Evolutionary conservation across 2,113 vertebrate species (phyloP).

Genomic region (Electrona antarctica): DNA sequence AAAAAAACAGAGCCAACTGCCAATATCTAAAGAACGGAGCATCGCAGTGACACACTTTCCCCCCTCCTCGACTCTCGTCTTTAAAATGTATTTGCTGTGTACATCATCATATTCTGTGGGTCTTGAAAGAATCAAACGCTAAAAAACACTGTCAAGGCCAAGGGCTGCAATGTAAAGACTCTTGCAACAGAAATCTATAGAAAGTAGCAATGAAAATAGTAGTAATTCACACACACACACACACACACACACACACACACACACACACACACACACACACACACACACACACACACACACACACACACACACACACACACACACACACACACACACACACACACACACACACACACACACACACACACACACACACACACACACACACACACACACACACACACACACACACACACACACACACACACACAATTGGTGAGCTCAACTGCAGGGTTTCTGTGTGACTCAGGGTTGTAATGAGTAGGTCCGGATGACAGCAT

Average conservation of each 20-base stretch:
- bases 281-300: neutral
- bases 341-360: no score
- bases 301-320: neutral
- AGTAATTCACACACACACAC: neutral
- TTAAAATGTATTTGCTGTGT: no score
- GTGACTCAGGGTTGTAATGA: constrained; percentile 63
- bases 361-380: neutral
- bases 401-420: neutral
- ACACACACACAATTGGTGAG: constrained; percentile 24
- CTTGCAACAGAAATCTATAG: no score
- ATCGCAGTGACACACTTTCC: no score
- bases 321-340: neutral
- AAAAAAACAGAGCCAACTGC: no score
- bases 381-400: neutral
- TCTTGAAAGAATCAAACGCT: no score
- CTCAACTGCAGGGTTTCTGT: constrained; percentile 52
- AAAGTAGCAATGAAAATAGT: no score
- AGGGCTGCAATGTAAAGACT: no score
- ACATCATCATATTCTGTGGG: no score
- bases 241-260: neutral
- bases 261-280: neutral
- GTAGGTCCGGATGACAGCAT: constrained; percentile 5
- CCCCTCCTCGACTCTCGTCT: no score
- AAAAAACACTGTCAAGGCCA: no score
- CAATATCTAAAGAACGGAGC: no score